Conservation (phyloP, 2,888 invertebrate species). For the Apodemia mormo region DNA sequence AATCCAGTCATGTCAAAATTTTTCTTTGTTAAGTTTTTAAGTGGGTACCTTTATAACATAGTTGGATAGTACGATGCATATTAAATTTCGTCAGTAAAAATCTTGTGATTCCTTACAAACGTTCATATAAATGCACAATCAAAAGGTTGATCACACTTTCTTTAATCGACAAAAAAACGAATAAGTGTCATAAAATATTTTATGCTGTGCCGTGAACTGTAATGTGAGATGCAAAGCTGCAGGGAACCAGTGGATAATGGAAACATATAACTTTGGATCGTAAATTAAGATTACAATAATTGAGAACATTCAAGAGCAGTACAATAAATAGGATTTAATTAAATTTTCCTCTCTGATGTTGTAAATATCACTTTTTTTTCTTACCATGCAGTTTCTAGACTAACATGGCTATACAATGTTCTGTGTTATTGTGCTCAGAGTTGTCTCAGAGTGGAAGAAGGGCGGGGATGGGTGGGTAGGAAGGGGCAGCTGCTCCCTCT, state of each 20-base stretch:
- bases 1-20: no score
- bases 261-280: background rate
- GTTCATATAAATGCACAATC: background rate
- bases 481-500: no score
- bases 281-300: constrained; percentile 2
- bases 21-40: no score
- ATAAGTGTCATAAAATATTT: constrained; percentile 7
- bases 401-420: background rate
- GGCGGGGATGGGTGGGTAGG: no score
- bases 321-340: background rate
- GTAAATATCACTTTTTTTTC: background rate
- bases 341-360: no score
- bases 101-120: no score
- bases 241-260: background rate
- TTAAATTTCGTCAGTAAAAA: no score
- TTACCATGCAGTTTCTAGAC: background rate
- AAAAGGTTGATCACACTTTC: background rate
- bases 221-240: constrained; percentile 3
- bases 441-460: background rate
- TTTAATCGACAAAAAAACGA: background rate
- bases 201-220: constrained; percentile 12
- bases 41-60: no score
- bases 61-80: no score
- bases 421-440: background rate
- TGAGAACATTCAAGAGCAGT: background rate